phyloP scores from a whole-genome alignment of 2,113 vertebrate species.

The Lates calcarifer region DNA sequence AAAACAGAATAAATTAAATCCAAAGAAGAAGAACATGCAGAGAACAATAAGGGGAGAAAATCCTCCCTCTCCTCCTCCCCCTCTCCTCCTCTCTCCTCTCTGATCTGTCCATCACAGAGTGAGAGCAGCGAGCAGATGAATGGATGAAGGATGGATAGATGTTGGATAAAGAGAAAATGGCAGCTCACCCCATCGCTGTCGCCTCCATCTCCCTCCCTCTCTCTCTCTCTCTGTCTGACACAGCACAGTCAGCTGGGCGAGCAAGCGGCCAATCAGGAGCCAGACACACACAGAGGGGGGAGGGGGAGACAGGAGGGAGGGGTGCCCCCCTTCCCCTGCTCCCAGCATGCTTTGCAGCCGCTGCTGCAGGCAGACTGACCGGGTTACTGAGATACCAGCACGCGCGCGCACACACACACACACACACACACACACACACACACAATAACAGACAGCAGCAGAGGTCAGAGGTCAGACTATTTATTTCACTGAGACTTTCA shows the following conservation, averaged over 20 bases:
- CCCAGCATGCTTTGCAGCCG: constrained; percentile 67
- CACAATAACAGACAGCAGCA: too few relatives aligned
- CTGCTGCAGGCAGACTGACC: constrained; percentile 50
- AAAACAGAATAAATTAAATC: constrained; percentile 25
- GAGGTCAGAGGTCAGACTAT: too few relatives aligned
- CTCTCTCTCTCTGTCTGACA: constrained; percentile 57
- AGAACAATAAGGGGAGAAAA: constrained; percentile 30
- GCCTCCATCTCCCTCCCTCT: constrained; percentile 72
- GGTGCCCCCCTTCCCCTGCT: constrained; percentile 7
- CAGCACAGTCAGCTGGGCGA: constrained; percentile 67
- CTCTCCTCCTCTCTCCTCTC: background rate
- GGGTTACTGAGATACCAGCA: constrained; percentile 7
- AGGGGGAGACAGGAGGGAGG: background rate
- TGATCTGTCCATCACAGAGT: background rate
- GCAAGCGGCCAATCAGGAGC: constrained; percentile 57
- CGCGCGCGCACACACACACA: background rate
- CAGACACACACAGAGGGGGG: constrained; percentile 12
- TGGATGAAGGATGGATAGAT: constrained; percentile 15
- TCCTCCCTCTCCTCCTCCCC: background rate
- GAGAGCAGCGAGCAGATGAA: background rate
- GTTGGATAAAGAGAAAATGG: constrained; percentile 74
- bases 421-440: too few relatives aligned
- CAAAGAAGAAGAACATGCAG: background rate
- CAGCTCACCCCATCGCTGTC: constrained; percentile 80
- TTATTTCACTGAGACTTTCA: too few relatives aligned